Conservation (phyloP, 2,113 vertebrate genomes). For the Nematolebias whitei region DNA sequence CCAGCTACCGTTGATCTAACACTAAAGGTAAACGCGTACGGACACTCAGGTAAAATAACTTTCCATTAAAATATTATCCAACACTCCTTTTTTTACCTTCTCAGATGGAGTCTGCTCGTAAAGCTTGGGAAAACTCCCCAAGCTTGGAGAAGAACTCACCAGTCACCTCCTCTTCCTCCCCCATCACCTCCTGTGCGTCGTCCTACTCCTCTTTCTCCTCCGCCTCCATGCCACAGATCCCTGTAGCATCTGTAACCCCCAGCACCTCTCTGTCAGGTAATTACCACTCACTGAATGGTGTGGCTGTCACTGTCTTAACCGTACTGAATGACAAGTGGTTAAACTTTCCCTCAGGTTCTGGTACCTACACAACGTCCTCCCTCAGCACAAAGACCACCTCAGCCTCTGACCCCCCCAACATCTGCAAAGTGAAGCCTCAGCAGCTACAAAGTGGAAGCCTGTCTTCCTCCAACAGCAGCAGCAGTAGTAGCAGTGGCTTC, state of each 20-base stretch:
- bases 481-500: constrained; percentile 88
- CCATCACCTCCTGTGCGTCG: constrained; percentile 84
- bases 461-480: constrained; percentile 77
- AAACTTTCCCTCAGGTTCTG: constrained; percentile 79
- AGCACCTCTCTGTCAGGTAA: constrained; percentile 94
- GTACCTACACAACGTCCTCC: constrained; percentile 95
- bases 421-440: constrained; percentile 98
- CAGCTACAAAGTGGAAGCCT: constrained; percentile 89
- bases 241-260: constrained; percentile 96
- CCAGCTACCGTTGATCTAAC: constrained; percentile 97
- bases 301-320: background rate
- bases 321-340: no score
- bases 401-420: constrained; percentile 96
- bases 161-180: constrained; percentile 89
- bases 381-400: constrained; percentile 94
- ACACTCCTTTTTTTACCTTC: background rate
- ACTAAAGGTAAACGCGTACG: constrained; percentile 86
- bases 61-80: background rate
- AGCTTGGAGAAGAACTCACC: constrained; percentile 93
- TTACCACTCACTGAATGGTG: background rate
- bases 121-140: constrained; percentile 98
- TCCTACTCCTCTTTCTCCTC: constrained; percentile 95
- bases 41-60: background rate
- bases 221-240: constrained; percentile 93
- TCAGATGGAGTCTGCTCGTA: constrained; percentile 98